phyloP scores from a whole-genome alignment of 2,888 invertebrate genomes.

The Brachylomia viminalis region DNA sequence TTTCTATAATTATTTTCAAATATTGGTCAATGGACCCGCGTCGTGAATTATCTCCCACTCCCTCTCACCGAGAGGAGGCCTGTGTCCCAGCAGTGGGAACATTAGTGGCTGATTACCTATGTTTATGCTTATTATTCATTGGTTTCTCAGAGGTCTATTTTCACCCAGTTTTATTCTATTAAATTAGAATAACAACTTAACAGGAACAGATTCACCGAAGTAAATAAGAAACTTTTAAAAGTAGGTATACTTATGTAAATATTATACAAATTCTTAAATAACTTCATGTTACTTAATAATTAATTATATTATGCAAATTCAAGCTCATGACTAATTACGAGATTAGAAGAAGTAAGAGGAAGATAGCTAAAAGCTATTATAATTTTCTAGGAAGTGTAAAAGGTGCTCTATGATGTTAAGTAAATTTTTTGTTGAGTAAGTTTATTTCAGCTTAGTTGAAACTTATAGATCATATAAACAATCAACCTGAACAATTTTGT shows the following conservation, averaged over 20 bases:
- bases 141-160: not conserved
- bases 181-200: not conserved
- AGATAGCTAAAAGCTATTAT: not conserved
- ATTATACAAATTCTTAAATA: not conserved
- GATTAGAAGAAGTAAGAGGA: not conserved
- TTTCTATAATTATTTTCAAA: too few species aligned
- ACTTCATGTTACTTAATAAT: conserved; percentile 13
- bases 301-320: conserved; percentile 22
- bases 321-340: not conserved
- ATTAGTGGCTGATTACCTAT: too few species aligned
- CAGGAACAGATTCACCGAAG: not conserved
- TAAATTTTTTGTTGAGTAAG: not conserved
- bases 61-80: too few species aligned
- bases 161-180: too few species aligned
- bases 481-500: not conserved
- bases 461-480: too few species aligned
- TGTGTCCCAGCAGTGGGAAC: too few species aligned
- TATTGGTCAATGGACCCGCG: too few species aligned
- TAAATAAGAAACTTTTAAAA: conserved; percentile 5
- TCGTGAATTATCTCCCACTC: too few species aligned
- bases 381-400: not conserved
- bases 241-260: too few species aligned
- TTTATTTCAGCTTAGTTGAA: not conserved
- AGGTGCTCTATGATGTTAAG: not conserved
- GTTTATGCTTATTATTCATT: not conserved